These are phyloP conservation scores for Passer domesticus DNA, from an alignment of 2,113 vertebrate genomes.

Conservation along the genomic window DNA sequence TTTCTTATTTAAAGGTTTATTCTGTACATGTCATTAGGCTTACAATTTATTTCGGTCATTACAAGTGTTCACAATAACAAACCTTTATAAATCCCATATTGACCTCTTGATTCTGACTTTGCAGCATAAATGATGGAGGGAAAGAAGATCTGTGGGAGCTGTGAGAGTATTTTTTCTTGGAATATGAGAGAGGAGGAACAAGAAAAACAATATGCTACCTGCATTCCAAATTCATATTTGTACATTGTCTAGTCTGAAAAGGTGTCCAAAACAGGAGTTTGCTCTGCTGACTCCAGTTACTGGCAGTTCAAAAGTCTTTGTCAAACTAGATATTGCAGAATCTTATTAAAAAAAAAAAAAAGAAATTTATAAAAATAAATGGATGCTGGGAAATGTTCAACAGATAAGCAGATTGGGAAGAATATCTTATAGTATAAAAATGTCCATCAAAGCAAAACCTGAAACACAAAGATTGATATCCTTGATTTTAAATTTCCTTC, in stretches of 20 bases:
- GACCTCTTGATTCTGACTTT: neutral
- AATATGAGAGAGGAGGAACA: rapidly evolving
- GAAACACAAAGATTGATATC: neutral
- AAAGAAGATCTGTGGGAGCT: neutral
- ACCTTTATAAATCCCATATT: neutral
- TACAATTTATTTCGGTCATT: neutral
- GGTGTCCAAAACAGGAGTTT: neutral
- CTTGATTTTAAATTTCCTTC: neutral
- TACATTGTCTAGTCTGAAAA: neutral
- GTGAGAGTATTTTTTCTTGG: neutral
- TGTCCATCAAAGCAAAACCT: neutral
- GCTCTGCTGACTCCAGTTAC: neutral
- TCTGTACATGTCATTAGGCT: neutral
- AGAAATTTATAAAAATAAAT: rapidly evolving
- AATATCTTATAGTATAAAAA: neutral
- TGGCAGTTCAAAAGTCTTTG: neutral
- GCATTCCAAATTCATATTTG: neutral
- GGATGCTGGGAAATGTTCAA: neutral
- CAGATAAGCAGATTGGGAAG: neutral
- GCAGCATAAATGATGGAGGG: neutral
- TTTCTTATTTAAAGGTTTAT: neutral
- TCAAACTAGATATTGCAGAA: neutral
- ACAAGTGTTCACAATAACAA: neutral
- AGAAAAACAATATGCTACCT: neutral
- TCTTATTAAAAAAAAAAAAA: neutral